Conservation (phyloP, 1,140 invertebrate genomes). For the Sipha flava region DNA sequence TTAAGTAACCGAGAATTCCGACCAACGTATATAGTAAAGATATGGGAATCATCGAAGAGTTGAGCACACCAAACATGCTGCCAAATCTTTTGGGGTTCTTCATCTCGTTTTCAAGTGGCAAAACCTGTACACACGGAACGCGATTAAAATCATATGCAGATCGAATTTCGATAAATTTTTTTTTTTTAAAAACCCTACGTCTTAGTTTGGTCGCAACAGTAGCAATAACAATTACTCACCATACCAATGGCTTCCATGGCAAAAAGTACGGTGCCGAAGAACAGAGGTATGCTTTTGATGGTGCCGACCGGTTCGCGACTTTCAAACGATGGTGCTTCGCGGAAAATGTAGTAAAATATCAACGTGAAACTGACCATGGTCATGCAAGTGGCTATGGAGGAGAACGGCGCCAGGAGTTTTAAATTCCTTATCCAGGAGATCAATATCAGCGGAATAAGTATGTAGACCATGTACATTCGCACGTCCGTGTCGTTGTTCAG, state of each 20-base stretch:
- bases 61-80: slow-evolving; percentile 62
- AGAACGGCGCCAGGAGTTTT: slow-evolving; percentile 65
- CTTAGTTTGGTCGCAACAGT: too few species aligned
- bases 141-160: too few species aligned
- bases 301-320: slow-evolving; percentile 45
- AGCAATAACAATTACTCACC: too few species aligned
- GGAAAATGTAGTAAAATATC: slow-evolving; percentile 61
- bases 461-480: slow-evolving; percentile 49
- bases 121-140: slow-evolving; percentile 50
- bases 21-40: slow-evolving; percentile 64
- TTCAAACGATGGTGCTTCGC: slow-evolving; percentile 49
- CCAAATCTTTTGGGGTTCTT: slow-evolving; percentile 62
- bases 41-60: slow-evolving; percentile 65
- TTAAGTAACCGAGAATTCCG: slow-evolving; percentile 76
- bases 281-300: slow-evolving; percentile 50
- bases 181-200: too few species aligned
- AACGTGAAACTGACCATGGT: slow-evolving; percentile 56
- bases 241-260: slow-evolving; percentile 59
- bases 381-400: slow-evolving; percentile 60
- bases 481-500: slow-evolving; percentile 42
- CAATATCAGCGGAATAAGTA: slow-evolving; percentile 57
- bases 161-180: too few species aligned
- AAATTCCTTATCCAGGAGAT: slow-evolving; percentile 63
- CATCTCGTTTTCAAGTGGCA: slow-evolving; percentile 82
- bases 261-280: slow-evolving; percentile 57